Base-by-base conservation (phyloP, 1,140 invertebrate species). In the Homalodisca vitripennis region DNA sequence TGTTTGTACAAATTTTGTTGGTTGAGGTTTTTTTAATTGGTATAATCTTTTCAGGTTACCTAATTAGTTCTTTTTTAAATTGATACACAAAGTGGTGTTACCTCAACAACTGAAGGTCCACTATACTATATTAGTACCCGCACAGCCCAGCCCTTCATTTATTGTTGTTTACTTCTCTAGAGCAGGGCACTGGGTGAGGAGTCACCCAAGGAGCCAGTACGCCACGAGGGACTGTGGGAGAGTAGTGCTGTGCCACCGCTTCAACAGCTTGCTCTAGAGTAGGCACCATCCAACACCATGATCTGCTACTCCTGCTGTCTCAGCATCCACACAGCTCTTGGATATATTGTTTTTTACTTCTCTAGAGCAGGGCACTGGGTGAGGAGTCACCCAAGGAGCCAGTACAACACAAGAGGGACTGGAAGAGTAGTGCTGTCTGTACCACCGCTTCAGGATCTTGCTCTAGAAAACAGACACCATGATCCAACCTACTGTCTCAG, bases 191-290 rank as follows among this genome's bases (percentile, higher is more conserved):
- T 77, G 80, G 71, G 73, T 71, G 22, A 77, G 77, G 62, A 74
- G 76, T 53, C 76, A 63, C 66, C 74, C 78, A 2, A 74, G 78
- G 46, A 76, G 91, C 34, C 82, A 83, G 67, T 89, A 84, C 74
- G 89, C 90, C 76, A 20, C 29, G 85, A 89, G 46, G 30, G 30
- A 75, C 81, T 90, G 17, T 88, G 89, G 84, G 87, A 88, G 69
- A 82, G 13, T 80, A 86, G 66, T 86, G 90, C 13, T 57, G 62
- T 53, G 26, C 70, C 65, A 17, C 72, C 73, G 20, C 80, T 97
- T 46, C 87, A 90, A 2, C 87, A 91, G 76, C 80, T 95, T 47
- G 92, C 93, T 0, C 78, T 94, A 62, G 86, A 88, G 60, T 91
- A 93, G 76, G 86, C 87, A 70, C 80, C 83, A 26, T 86, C 89